A percentile compares a stretch with the other conserved stretches of the same genome.
These are phyloP conservation scores for Dipodomys merriami DNA, from an alignment of 2,113 vertebrate genomes.

Conservation along the genomic window DNA sequence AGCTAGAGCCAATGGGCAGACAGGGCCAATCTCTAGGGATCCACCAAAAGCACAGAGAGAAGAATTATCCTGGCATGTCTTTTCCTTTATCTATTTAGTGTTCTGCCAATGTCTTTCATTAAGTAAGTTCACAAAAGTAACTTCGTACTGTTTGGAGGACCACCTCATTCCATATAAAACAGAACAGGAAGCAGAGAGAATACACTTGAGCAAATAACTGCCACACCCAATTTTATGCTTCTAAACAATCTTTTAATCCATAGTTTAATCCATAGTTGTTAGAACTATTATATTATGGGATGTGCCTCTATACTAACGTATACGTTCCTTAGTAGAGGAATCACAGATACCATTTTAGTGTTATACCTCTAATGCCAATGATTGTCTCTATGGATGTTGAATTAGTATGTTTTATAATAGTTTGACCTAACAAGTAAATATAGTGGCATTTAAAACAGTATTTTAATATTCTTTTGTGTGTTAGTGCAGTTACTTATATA, in stretches of 20 bases:
- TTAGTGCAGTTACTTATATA: no score
- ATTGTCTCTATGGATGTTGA: constrained; percentile 22
- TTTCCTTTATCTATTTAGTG: neutral
- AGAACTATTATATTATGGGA: constrained; percentile 7
- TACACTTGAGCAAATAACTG: neutral
- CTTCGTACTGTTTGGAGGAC: neutral
- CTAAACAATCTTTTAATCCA: constrained; percentile 21
- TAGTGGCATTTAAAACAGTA: neutral
- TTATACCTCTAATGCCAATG: neutral
- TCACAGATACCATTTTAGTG: neutral
- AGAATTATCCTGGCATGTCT: neutral
- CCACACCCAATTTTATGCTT: neutral
- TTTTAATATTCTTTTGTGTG: no score
- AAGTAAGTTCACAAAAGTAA: neutral
- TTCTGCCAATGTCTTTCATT: neutral
- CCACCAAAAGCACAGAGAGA: constrained; percentile 3
- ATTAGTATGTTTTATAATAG: constrained; percentile 41
- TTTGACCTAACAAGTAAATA: constrained; percentile 1
- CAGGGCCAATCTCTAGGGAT: neutral
- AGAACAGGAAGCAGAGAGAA: neutral
- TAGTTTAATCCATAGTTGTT: neutral
- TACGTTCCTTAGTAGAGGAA: neutral
- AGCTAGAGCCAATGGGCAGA: neutral
- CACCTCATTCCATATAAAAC: neutral
- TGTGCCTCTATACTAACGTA: neutral